A percentile compares a stretch with the other conserved stretches of the same genome.
phyloP scores from a whole-genome alignment of 2,888 invertebrate species.

The Amphiduros pacificus region DNA sequence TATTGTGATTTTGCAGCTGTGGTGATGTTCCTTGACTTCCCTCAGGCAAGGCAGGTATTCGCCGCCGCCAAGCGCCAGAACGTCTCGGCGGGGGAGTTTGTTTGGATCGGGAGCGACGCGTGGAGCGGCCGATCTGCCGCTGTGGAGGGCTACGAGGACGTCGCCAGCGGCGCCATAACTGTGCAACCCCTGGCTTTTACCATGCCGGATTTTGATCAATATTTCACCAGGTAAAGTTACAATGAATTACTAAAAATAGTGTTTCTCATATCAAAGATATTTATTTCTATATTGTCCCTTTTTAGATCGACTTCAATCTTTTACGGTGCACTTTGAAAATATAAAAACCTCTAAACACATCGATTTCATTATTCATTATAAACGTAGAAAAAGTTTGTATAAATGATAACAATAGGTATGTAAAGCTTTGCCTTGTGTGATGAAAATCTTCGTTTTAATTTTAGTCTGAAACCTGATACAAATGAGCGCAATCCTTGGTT shows the following conservation, averaged over 20 bases:
- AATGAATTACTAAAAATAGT: too few species aligned
- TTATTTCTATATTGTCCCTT: too few species aligned
- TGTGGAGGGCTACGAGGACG: constrained; percentile 46
- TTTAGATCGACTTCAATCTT: too few species aligned
- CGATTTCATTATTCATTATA: background rate
- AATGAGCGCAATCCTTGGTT: constrained; percentile 95
- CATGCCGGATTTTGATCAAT: constrained; percentile 63
- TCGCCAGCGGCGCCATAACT: constrained; percentile 64
- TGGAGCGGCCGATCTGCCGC: constrained; percentile 59
- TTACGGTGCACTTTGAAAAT: too few species aligned
- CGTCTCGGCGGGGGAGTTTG: constrained; percentile 38
- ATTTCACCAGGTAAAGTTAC: constrained; percentile 61
- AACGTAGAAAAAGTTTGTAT: background rate
- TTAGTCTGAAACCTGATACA: constrained; percentile 64
- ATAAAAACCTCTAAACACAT: too few species aligned
- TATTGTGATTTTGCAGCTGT: constrained; percentile 5
- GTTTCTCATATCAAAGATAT: too few species aligned
- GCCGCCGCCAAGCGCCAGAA: constrained; percentile 57
- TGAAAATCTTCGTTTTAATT: background rate
- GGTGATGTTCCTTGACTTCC: constrained; percentile 63
- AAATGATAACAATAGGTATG: background rate
- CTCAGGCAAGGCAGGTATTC: constrained; percentile 60
- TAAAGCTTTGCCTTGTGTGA: too few species aligned
- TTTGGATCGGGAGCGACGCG: constrained; percentile 65
- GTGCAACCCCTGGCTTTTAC: constrained; percentile 63